These are phyloP conservation scores for Erynnis tages DNA, from an alignment of 2,888 invertebrate species.

Conservation along the genomic window DNA sequence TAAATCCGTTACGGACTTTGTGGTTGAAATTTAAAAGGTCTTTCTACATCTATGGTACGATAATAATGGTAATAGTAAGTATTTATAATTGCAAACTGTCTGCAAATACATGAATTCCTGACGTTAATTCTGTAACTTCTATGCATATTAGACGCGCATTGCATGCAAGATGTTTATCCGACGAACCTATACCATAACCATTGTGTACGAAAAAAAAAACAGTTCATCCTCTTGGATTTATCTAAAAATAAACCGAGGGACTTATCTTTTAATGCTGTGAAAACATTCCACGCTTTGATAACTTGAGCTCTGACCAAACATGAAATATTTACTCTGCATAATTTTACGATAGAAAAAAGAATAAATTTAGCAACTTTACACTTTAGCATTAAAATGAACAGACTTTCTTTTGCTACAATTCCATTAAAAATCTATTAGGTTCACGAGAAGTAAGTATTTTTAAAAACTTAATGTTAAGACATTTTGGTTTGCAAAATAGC, in stretches of 20 bases:
- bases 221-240: constrained; percentile 22
- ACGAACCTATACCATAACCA: not conserved
- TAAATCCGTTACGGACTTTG: too few relatives aligned
- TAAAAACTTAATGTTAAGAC: too few relatives aligned
- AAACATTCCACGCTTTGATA: constrained; percentile 19
- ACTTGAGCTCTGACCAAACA: constrained; percentile 16
- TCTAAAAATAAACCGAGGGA: constrained; percentile 27
- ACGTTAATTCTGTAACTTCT: not conserved
- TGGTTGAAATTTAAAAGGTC: too few relatives aligned
- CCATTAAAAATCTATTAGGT: too few relatives aligned
- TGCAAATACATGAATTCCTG: not conserved
- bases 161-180: constrained; percentile 15
- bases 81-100: not conserved
- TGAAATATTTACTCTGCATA: constrained; percentile 4
- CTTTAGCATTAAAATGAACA: too few relatives aligned
- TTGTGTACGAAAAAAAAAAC: constrained; percentile 8
- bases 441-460: too few relatives aligned
- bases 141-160: not conserved
- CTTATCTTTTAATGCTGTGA: constrained; percentile 20
- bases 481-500: too few relatives aligned
- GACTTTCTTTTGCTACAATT: too few relatives aligned
- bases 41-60: too few relatives aligned
- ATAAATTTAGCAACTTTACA: too few relatives aligned
- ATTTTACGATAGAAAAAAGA: not conserved
- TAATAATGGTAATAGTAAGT: not conserved